Percentiles rank a stretch among this genome's conserved stretches.
These are phyloP conservation scores for Gambusia holbrooki DNA, from an alignment of 2,113 vertebrate species.

Conservation along the genomic window DNA sequence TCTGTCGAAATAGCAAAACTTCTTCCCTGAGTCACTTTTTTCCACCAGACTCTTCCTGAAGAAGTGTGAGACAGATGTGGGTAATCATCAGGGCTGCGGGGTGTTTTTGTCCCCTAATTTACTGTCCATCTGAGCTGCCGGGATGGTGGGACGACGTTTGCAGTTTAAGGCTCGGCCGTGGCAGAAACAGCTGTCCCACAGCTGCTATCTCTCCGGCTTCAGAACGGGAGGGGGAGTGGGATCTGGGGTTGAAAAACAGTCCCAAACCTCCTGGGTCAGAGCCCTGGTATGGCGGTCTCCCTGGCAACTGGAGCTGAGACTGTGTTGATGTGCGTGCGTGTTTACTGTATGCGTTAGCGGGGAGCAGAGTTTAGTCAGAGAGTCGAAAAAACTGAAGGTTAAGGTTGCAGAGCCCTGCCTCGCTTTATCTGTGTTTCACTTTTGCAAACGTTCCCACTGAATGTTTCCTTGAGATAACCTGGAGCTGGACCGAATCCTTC, in stretches of 20 bases:
- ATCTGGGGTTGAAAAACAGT: slow-evolving; percentile 79
- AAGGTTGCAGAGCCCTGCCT: slow-evolving; percentile 34
- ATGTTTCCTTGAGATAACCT: slow-evolving; percentile 10
- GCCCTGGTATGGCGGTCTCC: slow-evolving; percentile 94
- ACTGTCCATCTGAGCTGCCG: slow-evolving; percentile 32
- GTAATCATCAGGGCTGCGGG: slow-evolving; percentile 44
- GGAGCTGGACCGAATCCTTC: not conserved
- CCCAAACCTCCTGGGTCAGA: slow-evolving; percentile 90
- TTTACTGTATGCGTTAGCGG: slow-evolving; percentile 50
- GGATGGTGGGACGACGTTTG: slow-evolving; percentile 54
- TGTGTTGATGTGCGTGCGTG: slow-evolving; percentile 21
- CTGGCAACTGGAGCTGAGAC: slow-evolving; percentile 87
- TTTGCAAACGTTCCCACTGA: not conserved
- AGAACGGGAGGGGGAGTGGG: slow-evolving; percentile 70
- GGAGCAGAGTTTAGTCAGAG: slow-evolving; percentile 82
- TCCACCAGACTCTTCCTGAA: not conserved
- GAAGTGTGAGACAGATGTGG: slow-evolving; percentile 47
- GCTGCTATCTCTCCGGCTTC: slow-evolving; percentile 89
- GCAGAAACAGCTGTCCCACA: slow-evolving; percentile 92
- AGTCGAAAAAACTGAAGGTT: slow-evolving; percentile 63
- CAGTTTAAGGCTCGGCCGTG: slow-evolving; percentile 66
- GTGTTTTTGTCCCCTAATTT: slow-evolving; percentile 57
- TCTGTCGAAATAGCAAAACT: not conserved
- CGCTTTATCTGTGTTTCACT: slow-evolving; percentile 34
- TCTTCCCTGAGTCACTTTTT: not conserved